A percentile compares a stretch with the other conserved stretches of the same genome.
Conservation (phyloP, 2,797 vertebrate species). For the Rhinoraja longicauda region DNA sequence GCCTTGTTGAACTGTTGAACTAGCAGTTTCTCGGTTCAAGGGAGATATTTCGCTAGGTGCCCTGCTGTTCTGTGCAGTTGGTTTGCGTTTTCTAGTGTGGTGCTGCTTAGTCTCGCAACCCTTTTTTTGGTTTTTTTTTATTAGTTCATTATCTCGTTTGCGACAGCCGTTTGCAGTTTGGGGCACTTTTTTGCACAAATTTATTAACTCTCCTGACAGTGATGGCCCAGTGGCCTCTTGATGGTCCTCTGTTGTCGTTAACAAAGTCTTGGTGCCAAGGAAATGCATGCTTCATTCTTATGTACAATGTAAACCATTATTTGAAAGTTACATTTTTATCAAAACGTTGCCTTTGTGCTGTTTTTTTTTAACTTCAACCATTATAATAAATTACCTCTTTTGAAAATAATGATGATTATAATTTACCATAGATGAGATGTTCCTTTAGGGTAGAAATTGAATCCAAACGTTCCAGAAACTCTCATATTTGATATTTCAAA, state of each 20-base stretch:
- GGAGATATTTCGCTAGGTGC: conserved; percentile 35
- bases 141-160: conserved; percentile 33
- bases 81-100: conserved; percentile 34
- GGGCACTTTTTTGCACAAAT: conserved; percentile 38
- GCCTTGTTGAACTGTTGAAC: conserved; percentile 31
- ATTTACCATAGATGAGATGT: neutral
- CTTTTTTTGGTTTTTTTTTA: conserved; percentile 17
- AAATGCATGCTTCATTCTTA: conserved; percentile 37
- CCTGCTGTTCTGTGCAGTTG: conserved; percentile 37
- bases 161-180: conserved; percentile 31
- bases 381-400: neutral
- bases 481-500: neutral
- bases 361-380: neutral
- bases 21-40: conserved; percentile 33
- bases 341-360: neutral
- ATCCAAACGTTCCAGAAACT: neutral
- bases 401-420: neutral
- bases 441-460: neutral
- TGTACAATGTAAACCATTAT: neutral
- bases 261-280: conserved; percentile 17
- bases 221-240: conserved; percentile 24
- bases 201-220: conserved; percentile 35
- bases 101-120: conserved; percentile 26
- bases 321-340: conserved; percentile 13
- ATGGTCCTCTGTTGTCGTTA: conserved; percentile 39